phyloP scores from a whole-genome alignment of 2,888 invertebrate species.

The Drosophila neonasuta region DNA sequence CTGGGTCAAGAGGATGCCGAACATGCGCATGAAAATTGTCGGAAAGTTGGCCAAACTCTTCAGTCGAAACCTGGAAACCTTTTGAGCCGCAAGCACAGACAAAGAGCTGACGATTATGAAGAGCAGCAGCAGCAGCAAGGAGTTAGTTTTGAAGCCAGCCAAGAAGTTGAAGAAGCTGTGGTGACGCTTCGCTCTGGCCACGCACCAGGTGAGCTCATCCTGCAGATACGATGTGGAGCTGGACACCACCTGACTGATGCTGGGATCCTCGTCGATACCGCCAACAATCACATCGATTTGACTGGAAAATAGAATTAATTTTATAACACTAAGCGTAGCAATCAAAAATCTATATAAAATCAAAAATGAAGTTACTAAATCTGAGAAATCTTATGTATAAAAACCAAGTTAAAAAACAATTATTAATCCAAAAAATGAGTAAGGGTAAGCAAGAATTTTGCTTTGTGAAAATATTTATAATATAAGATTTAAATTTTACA shows the following conservation, averaged over 20 bases:
- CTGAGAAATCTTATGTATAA: too few relatives aligned
- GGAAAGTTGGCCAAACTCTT: conserved; percentile 46
- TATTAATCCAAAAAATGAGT: too few relatives aligned
- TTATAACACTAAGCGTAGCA: too few relatives aligned
- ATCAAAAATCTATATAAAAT: too few relatives aligned
- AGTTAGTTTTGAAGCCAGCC: conserved; percentile 56
- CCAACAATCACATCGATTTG: conserved; percentile 80
- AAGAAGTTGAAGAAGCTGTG: conserved; percentile 78
- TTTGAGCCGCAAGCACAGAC: conserved; percentile 57
- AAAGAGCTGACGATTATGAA: conserved; percentile 61
- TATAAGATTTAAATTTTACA: too few relatives aligned
- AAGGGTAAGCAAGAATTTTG: too few relatives aligned
- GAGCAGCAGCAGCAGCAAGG: conserved; percentile 57
- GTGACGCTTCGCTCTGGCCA: conserved; percentile 74
- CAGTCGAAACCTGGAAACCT: conserved; percentile 31
- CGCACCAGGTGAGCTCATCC: conserved; percentile 82
- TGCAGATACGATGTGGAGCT: conserved; percentile 80
- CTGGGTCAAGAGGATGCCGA: conserved; percentile 72
- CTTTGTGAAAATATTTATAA: too few relatives aligned
- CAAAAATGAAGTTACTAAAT: too few relatives aligned
- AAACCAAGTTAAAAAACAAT: too few relatives aligned
- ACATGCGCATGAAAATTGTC: conserved; percentile 51
- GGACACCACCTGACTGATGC: conserved; percentile 76
- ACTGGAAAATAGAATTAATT: conserved; percentile 38
- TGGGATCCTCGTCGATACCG: conserved; percentile 81